Evolutionary conservation across 2,797 vertebrate genomes (phyloP).

Genomic region (Gobio occitaniae): DNA sequence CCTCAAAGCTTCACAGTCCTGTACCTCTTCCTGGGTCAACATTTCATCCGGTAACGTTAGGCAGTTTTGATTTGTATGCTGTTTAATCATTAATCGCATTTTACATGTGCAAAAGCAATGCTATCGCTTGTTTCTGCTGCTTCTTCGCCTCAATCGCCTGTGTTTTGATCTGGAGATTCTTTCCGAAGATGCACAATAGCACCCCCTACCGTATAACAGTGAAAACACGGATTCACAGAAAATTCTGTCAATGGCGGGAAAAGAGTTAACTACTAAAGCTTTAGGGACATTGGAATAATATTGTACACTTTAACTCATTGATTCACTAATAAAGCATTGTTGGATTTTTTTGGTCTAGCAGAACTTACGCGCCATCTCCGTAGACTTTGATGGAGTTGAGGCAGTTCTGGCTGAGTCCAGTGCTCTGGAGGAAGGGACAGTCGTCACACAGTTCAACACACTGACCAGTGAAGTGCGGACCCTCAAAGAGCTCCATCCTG

Average conservation of each 20-base stretch:
- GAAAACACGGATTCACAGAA: background rate
- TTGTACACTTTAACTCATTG: background rate
- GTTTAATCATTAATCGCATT: background rate
- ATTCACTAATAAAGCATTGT: background rate
- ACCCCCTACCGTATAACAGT: background rate
- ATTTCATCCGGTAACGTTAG: no score
- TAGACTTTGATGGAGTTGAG: constrained; percentile 89
- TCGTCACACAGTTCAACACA: constrained; percentile 87
- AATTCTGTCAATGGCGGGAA: background rate
- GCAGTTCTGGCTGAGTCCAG: constrained; percentile 85
- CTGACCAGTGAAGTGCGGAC: constrained; percentile 85
- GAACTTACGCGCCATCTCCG: constrained; percentile 89
- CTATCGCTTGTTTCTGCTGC: background rate
- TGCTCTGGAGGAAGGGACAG: constrained; percentile 87
- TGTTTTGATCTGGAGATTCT: background rate
- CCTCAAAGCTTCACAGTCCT: no score
- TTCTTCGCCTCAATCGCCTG: background rate
- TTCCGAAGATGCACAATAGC: background rate
- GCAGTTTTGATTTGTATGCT: no score
- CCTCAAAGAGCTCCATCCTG: constrained; percentile 87
- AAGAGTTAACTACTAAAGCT: background rate
- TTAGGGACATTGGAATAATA: background rate
- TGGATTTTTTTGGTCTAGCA: background rate
- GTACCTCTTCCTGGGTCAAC: no score
- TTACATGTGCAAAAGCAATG: background rate